Conservation (phyloP, 2,113 vertebrate genomes). For the Spilogale gracilis region DNA sequence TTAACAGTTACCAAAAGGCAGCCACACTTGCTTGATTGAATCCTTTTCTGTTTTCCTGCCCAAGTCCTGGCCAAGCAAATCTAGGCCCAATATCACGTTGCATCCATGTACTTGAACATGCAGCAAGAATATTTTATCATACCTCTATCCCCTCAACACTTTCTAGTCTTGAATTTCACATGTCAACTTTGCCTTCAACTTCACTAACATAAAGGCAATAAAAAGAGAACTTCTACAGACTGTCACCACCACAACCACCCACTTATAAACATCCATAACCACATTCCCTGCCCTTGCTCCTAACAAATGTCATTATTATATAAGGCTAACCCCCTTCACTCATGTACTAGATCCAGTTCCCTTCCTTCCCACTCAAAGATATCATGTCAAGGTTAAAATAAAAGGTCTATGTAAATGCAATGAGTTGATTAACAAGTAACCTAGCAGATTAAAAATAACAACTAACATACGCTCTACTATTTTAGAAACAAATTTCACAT, state of each 20-base stretch:
- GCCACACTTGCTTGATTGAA: no score
- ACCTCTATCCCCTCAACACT: not conserved
- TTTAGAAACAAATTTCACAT: not conserved
- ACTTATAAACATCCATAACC: not conserved
- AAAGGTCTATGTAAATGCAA: not conserved
- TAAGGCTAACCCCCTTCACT: not conserved
- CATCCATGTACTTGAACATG: no score
- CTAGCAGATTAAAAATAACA: not conserved
- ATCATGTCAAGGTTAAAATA: not conserved
- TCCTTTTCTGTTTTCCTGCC: no score
- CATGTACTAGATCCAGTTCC: not conserved
- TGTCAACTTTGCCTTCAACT: not conserved
- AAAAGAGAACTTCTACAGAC: not conserved
- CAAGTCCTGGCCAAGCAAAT: no score
- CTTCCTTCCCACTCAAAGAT: not conserved
- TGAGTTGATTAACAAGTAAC: not conserved
- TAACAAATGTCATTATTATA: not conserved
- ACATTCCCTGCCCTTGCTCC: not conserved
- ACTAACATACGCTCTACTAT: not conserved
- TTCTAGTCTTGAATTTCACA: not conserved
- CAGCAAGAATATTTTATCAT: not conserved
- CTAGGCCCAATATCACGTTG: no score
- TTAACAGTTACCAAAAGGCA: not conserved
- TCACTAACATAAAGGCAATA: not conserved
- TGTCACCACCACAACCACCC: not conserved